Conservation (phyloP, 2,888 invertebrate genomes). For the Idaea biselata region DNA sequence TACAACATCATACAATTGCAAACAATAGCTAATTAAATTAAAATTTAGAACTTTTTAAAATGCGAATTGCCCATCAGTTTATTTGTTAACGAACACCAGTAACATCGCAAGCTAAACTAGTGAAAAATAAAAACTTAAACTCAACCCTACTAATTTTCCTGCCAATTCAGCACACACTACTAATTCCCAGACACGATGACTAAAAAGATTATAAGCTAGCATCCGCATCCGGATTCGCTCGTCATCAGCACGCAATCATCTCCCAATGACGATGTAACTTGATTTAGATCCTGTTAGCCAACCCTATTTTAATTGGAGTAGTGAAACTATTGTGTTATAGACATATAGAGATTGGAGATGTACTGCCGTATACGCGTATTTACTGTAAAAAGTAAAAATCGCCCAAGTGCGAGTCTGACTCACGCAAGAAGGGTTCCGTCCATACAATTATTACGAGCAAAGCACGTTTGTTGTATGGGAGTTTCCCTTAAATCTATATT, state of each 20-base stretch:
- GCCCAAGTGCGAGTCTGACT: too few relatives aligned
- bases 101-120: too few relatives aligned
- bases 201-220: neutral
- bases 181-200: neutral
- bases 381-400: too few relatives aligned
- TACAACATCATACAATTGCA: too few relatives aligned
- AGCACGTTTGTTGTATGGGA: too few relatives aligned
- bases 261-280: slow-evolving; percentile 59
- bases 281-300: slow-evolving; percentile 57
- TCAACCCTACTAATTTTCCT: neutral
- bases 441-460: too few relatives aligned
- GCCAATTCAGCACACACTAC: neutral
- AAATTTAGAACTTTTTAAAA: too few relatives aligned
- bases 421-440: too few relatives aligned
- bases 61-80: too few relatives aligned
- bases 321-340: slow-evolving; percentile 51
- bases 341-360: neutral
- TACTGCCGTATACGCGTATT: neutral
- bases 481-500: too few relatives aligned
- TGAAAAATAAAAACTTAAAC: neutral
- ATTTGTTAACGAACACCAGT: too few relatives aligned
- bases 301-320: slow-evolving; percentile 56
- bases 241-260: slow-evolving; percentile 44
- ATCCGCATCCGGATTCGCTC: neutral
- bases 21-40: too few relatives aligned